Evolutionary conservation across 1,140 invertebrate species (phyloP), one percentile per base, ranked within the genome.

Genomic region (Drosophila yakuba): DNA sequence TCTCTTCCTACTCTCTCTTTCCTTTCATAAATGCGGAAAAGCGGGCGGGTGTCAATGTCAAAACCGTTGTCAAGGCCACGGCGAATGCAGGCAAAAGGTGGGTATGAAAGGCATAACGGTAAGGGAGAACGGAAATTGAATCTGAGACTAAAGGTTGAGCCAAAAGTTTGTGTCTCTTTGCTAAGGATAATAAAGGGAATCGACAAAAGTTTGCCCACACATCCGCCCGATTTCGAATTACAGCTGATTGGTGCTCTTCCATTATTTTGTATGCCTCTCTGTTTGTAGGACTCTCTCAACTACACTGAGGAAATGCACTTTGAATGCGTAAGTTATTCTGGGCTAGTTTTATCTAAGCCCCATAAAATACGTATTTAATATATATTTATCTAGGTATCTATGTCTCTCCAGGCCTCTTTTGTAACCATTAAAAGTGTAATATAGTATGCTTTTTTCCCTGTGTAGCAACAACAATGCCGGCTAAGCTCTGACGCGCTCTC

Each of bases 51-150:
- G 60, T 75, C 73, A 75, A 75, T 75, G 73, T 59, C 73, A 76
- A 75, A 75, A 66, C 20, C 47, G 61, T 75, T 75, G 72, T 59
- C 73, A 75, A 75, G 73, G 73, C 47, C 72, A 75, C 60, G 50
- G 17, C 48, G 47, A 25, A 25, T 28, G 36, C 62, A 54, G n/a
- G 4, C 45, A 11, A 39, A 23, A 12, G 23, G 11, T 32, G 44
- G 11, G 17, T 57, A 50, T 47, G 63, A 44, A 20, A 14, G 62
- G 28, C 25, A 69, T 43, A 71, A 38, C 23, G 60, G 25, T 43
- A 15, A 43, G n/a, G 41, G n/a, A 41, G 47, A 47, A n/a, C 38
- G 25, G 32, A 48, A 57, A 57, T 51, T 12, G 67, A 43, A 67
- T 32, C 36, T 35, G 41, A 69, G 43, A 39, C 51, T 36, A 55